Conservation (phyloP, 2,797 vertebrate species). For the Hypotaenidia philippensis region DNA sequence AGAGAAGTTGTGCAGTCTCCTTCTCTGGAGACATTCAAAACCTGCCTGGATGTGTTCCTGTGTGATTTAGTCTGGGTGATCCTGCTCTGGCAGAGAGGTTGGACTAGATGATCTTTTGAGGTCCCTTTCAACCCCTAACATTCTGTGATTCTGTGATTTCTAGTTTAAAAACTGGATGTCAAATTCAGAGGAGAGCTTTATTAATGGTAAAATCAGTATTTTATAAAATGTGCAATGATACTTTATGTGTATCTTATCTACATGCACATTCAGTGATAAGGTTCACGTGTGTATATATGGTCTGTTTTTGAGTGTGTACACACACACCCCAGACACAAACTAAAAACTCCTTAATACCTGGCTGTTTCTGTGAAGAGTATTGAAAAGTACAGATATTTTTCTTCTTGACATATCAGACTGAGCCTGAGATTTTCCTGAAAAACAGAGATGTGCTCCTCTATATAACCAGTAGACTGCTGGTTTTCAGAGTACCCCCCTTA, state of each 20-base stretch:
- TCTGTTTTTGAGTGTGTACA: background rate
- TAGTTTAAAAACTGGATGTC: background rate
- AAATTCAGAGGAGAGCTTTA: background rate
- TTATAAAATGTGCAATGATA: background rate
- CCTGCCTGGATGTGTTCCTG: too few relatives aligned
- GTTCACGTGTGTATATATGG: background rate
- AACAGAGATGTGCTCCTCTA: background rate
- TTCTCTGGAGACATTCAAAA: too few relatives aligned
- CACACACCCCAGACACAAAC: background rate
- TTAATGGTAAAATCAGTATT: background rate
- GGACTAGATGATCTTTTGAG: too few relatives aligned
- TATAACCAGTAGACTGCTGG: background rate
- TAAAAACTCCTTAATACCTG: background rate
- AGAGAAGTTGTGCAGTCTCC: too few relatives aligned
- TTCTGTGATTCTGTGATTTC: background rate
- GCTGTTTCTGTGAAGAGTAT: background rate
- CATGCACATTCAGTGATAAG: too few relatives aligned
- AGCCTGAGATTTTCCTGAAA: background rate
- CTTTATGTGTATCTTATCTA: background rate
- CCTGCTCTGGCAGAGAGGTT: too few relatives aligned
- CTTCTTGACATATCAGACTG: background rate
- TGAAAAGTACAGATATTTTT: background rate
- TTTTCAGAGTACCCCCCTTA: background rate
- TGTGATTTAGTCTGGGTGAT: too few relatives aligned
- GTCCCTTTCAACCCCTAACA: too few relatives aligned